phyloP scores from a whole-genome alignment of 1,140 invertebrate genomes.

The Drosophila navojoa region DNA sequence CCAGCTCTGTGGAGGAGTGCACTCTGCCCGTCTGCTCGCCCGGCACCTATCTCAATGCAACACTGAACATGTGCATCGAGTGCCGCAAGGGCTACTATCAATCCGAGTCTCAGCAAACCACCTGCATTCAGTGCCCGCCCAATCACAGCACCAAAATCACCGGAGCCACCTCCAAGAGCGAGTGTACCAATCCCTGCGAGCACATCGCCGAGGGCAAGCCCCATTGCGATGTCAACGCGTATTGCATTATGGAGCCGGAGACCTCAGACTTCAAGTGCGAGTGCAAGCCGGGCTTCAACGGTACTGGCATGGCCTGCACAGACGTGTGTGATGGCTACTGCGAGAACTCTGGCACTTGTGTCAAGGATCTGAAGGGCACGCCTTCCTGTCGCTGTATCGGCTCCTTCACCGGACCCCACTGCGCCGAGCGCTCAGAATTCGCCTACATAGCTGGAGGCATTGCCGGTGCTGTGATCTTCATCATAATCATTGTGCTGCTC shows the following conservation, averaged over 20 bases:
- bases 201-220: conserved; percentile 88
- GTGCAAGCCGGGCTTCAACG: conserved; percentile 97
- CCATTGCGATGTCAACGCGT: conserved; percentile 94
- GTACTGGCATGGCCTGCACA: conserved; percentile 91
- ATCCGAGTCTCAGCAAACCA: conserved; percentile 93
- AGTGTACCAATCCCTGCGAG: conserved; percentile 96
- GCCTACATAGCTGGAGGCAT: conserved; percentile 97
- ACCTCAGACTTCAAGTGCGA: conserved; percentile 95
- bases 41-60: conserved; percentile 92
- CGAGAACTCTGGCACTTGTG: conserved; percentile 95
- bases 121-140: conserved; percentile 94
- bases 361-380: conserved; percentile 92
- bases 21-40: conserved; percentile 94
- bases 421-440: conserved; percentile 95
- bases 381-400: conserved; percentile 95
- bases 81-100: conserved; percentile 98
- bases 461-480: conserved; percentile 94
- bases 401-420: conserved; percentile 96
- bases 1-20: conserved; percentile 94
- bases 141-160: conserved; percentile 95
- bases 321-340: conserved; percentile 95
- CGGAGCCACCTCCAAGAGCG: conserved; percentile 89
- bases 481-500: conserved; percentile 95
- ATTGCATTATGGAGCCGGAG: conserved; percentile 93
- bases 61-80: conserved; percentile 92